Percentiles rank a stretch among this genome's conserved stretches.
phyloP scores from a whole-genome alignment of 2,113 vertebrate genomes.

The Acanthochromis polyacanthus region DNA sequence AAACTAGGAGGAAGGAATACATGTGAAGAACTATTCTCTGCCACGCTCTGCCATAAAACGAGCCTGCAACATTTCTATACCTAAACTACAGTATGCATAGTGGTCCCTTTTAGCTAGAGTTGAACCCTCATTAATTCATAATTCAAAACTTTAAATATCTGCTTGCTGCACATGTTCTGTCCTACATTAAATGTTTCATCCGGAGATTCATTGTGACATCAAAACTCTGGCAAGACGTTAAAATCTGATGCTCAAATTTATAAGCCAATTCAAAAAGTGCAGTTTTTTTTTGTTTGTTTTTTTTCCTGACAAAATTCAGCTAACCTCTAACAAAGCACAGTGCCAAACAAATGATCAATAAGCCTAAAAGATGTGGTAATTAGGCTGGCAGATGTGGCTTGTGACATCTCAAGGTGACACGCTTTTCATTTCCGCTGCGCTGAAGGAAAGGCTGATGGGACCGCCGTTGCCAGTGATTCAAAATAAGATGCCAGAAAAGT shows the following conservation, averaged over 20 bases:
- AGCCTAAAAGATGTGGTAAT: slow-evolving; percentile 50
- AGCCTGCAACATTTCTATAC: too few relatives aligned
- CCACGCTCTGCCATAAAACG: too few relatives aligned
- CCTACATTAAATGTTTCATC: too few relatives aligned
- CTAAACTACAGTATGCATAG: too few relatives aligned
- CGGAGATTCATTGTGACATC: too few relatives aligned
- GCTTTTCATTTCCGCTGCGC: slow-evolving; percentile 64
- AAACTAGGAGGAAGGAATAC: too few relatives aligned
- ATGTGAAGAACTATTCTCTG: too few relatives aligned
- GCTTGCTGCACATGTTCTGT: too few relatives aligned
- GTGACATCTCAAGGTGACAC: slow-evolving; percentile 82
- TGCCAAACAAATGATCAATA: slow-evolving; percentile 52
- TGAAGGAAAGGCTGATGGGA: slow-evolving; percentile 54
- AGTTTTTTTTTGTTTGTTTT: neutral
- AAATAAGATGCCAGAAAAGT: slow-evolving; percentile 67
- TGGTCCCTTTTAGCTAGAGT: too few relatives aligned
- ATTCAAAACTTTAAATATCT: too few relatives aligned
- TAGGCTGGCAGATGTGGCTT: slow-evolving; percentile 63
- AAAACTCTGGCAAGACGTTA: too few relatives aligned
- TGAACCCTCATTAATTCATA: too few relatives aligned
- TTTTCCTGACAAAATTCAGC: neutral
- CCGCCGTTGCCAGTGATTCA: slow-evolving; percentile 44
- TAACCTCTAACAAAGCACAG: slow-evolving; percentile 13
- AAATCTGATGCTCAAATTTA: neutral
- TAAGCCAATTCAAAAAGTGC: neutral